These are phyloP conservation scores for Phaenicophaeus curvirostris DNA, from an alignment of 2,797 vertebrate genomes.

Conservation along the genomic window DNA sequence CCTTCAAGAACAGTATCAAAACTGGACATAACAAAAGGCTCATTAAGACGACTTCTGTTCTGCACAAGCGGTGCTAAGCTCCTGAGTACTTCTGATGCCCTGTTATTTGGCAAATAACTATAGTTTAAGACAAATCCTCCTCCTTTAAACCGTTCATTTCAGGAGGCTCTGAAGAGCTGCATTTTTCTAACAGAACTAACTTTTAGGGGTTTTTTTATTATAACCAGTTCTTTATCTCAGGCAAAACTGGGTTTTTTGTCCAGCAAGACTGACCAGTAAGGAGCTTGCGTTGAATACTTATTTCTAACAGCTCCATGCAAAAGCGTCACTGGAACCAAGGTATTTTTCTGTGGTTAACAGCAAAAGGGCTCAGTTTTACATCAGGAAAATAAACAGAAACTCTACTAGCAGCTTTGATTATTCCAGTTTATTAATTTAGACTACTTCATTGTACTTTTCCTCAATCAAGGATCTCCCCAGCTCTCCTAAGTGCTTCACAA, in stretches of 20 bases:
- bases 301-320: neutral
- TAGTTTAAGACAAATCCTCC: neutral
- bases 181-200: neutral
- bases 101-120: neutral
- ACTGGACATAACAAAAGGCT: neutral
- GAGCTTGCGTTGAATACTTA: neutral
- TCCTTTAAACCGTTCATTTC: neutral
- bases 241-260: neutral
- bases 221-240: neutral
- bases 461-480: neutral
- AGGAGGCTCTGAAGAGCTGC: neutral
- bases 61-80: neutral
- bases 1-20: neutral
- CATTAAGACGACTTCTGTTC: neutral
- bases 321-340: rapidly evolving
- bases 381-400: neutral
- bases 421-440: neutral
- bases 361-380: neutral
- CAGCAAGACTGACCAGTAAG: neutral
- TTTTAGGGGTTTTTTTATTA: neutral
- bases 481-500: neutral
- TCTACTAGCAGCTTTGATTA: neutral
- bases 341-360: neutral
- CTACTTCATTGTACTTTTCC: neutral
- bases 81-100: neutral